Base-by-base conservation (phyloP, 30 jellyfish, hydroid and myxozoan genomes). In the Chrysaora quinquecirrha region DNA sequence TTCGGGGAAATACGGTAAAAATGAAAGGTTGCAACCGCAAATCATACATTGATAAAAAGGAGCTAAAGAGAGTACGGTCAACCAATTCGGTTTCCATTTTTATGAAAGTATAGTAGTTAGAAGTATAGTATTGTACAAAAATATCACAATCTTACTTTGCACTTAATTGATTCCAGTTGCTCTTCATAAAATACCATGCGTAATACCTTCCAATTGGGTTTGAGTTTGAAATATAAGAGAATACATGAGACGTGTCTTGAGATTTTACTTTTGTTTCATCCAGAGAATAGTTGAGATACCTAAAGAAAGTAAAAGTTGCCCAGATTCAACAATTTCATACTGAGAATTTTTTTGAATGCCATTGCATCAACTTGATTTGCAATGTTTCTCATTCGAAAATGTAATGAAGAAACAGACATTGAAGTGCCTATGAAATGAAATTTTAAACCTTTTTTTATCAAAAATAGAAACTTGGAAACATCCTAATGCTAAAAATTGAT, bases 201-300 rank as follows among this genome's bases (percentile, higher is more conserved):
- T 67, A 54, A 38, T 78, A 82, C 2, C 97, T 78, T 0, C 98
- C 98, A 49, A 81, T 76, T 21, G 95, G 89, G 48, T 85, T 85
- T 78, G 34, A 32, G 43, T 75, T 80, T 0, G 97, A 49, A 25
- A 92, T 68, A 72, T 85, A 92, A 0, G 82, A 50, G 61, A 92
- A 82, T 10, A 92, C 91, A 30, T 73, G 67, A 11, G 96, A 79
- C 16, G 93, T 81, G 56, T 92, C 98, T 80, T 92, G 98, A 23
- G 89, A 62, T 71, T 86, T 92, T 34, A 92, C 97, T 58, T 82
- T 75, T 1, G 73, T 46, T 14, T 49, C 92, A 64, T 86, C 85
- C 83, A 92, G 64, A 10, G 96, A 84, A 46, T 63, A 73, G 64
- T 92, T 75, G 65, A 92, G 48, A 61, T 81, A 92, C 48, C 98